Percentiles rank a stretch among this genome's conserved stretches.
phyloP scores from a whole-genome alignment of 2,797 vertebrate species.

The Xenops minutus region DNA sequence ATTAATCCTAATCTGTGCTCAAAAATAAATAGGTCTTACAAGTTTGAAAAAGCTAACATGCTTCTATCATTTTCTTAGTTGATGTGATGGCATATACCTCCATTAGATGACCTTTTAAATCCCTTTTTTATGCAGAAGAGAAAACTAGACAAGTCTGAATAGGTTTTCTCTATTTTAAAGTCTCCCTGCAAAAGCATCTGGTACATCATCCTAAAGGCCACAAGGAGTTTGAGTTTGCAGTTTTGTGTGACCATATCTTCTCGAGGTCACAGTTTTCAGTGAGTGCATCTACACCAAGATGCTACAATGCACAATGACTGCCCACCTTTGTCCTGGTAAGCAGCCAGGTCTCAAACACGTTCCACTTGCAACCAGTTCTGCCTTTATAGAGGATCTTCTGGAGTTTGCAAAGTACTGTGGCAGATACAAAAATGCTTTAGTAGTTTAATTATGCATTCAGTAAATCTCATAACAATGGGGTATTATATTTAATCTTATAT shows the following conservation, averaged over 20 bases:
- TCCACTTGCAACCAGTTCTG: neutral
- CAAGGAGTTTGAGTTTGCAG: fast-evolving
- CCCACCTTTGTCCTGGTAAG: neutral
- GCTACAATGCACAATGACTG: neutral
- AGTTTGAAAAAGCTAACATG: neutral
- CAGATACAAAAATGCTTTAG: neutral
- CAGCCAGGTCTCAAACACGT: neutral
- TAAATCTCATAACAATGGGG: neutral
- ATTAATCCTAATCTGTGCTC: neutral
- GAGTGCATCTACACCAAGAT: neutral
- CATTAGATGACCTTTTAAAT: neutral
- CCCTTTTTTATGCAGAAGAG: neutral
- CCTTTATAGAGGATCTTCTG: neutral
- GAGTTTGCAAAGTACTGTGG: neutral
- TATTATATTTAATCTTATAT: neutral
- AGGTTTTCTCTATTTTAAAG: neutral
- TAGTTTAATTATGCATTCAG: neutral
- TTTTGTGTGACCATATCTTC: neutral
- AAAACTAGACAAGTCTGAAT: neutral
- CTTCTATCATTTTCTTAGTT: neutral
- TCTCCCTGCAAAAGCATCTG: neutral
- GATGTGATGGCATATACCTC: neutral
- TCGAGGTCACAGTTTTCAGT: neutral
- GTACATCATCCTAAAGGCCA: neutral
- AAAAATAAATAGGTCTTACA: neutral